Percentiles rank a stretch among this genome's conserved stretches.
These are phyloP conservation scores for Sylvilagus floridanus DNA, from an alignment of 2,797 vertebrate species.

Conservation along the genomic window DNA sequence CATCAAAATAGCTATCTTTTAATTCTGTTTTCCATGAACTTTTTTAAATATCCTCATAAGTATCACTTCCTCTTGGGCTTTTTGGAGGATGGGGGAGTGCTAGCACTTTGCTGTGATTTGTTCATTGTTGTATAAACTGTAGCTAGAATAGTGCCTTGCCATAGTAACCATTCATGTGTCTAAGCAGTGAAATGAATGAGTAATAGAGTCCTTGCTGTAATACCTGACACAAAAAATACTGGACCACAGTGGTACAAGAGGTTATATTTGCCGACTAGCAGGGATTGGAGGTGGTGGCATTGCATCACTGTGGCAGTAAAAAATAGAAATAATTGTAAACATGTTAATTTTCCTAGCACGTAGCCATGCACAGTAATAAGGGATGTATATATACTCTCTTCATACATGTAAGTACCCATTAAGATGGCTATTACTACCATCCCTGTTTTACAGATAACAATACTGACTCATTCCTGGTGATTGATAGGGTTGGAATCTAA, in stretches of 20 bases:
- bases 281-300: background rate
- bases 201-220: background rate
- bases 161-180: background rate
- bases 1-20: too few species aligned
- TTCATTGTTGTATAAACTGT: background rate
- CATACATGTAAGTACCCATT: background rate
- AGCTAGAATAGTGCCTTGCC: background rate
- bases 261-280: background rate
- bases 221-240: background rate
- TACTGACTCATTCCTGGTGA: background rate
- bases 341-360: background rate
- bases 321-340: slow-evolving; percentile 15
- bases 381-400: background rate
- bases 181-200: background rate
- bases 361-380: background rate
- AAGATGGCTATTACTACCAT: background rate
- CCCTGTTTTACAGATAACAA: background rate
- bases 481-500: background rate
- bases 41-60: too few species aligned
- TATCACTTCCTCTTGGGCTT: background rate
- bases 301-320: background rate
- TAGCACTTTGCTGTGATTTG: background rate
- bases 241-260: background rate
- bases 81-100: background rate
- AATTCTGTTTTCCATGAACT: too few species aligned